These are phyloP conservation scores for Proctacanthus coquilletti DNA, from an alignment of 1,140 invertebrate genomes.

Conservation along the genomic window DNA sequence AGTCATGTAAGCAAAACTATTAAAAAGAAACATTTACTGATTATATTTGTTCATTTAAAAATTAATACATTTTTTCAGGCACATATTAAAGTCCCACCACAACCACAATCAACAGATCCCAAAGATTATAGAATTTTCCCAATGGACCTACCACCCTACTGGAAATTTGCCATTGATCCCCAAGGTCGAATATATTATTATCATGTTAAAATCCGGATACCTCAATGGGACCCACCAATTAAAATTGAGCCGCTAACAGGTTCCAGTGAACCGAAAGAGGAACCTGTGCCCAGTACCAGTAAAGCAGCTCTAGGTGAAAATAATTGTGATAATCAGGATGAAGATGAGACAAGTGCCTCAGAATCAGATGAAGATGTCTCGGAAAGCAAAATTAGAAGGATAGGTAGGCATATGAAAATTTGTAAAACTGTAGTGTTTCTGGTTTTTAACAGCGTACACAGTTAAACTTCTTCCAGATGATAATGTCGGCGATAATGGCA, in stretches of 20 bases:
- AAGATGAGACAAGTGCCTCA: conserved; percentile 1
- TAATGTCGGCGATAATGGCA: too few species aligned
- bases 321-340: too few species aligned
- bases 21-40: too few species aligned
- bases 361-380: conserved; percentile 7
- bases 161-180: conserved; percentile 67
- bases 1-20: conserved; percentile 21
- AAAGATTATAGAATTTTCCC: conserved; percentile 31
- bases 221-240: conserved; percentile 77
- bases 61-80: background rate
- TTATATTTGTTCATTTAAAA: conserved; percentile 2
- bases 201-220: conserved; percentile 62
- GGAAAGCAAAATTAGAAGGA: conserved; percentile 15
- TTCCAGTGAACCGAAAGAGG: too few species aligned
- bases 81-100: conserved; percentile 13
- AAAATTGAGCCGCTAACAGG: conserved; percentile 16
- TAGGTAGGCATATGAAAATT: conserved; percentile 14
- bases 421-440: too few species aligned
- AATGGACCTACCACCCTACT: conserved; percentile 63
- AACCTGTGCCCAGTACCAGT: too few species aligned
- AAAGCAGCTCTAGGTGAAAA: too few species aligned
- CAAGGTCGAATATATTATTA: conserved; percentile 84
- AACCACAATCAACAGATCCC: conserved; percentile 18
- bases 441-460: too few species aligned
- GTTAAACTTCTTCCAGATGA: too few species aligned